Conservation (phyloP, 2,888 invertebrate species). For the Zeuzera pyrina region DNA sequence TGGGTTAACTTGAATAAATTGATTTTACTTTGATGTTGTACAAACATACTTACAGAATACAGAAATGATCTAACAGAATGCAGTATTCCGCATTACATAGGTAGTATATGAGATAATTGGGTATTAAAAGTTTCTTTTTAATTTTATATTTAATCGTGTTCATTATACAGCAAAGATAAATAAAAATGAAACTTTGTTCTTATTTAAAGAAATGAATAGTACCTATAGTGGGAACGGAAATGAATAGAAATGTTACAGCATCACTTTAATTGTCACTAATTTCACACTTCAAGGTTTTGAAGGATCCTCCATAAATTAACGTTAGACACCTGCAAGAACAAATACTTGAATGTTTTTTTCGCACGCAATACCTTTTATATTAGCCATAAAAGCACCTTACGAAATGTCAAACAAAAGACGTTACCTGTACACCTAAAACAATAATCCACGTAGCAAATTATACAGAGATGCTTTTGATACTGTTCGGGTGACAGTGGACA, state of each 20-base stretch:
- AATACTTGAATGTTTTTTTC: slow-evolving; percentile 39
- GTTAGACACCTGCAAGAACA: slow-evolving; percentile 45
- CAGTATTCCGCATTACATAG: too few relatives aligned
- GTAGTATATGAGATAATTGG: too few relatives aligned
- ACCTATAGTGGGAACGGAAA: too few relatives aligned
- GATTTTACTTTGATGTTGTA: too few relatives aligned
- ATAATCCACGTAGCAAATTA: slow-evolving; percentile 49
- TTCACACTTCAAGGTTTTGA: slow-evolving; percentile 26
- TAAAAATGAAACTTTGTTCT: too few relatives aligned
- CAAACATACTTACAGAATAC: too few relatives aligned
- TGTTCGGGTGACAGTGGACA: slow-evolving; percentile 31
- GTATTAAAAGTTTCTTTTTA: too few relatives aligned
- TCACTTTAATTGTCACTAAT: background rate
- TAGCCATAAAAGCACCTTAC: slow-evolving; percentile 52
- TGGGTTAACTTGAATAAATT: too few relatives aligned
- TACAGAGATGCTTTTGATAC: slow-evolving; percentile 48
- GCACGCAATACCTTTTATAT: slow-evolving; percentile 26
- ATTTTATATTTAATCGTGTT: too few relatives aligned
- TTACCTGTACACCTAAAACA: slow-evolving; percentile 61
- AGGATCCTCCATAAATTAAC: slow-evolving; percentile 28
- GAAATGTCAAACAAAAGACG: slow-evolving; percentile 40
- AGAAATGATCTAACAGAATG: too few relatives aligned
- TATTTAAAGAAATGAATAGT: too few relatives aligned
- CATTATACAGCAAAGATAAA: too few relatives aligned
- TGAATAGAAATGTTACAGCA: background rate